A percentile compares a stretch with the other conserved stretches of the same genome.
phyloP scores from a whole-genome alignment of 1,140 invertebrate genomes.

The Metopolophium dirhodum region DNA sequence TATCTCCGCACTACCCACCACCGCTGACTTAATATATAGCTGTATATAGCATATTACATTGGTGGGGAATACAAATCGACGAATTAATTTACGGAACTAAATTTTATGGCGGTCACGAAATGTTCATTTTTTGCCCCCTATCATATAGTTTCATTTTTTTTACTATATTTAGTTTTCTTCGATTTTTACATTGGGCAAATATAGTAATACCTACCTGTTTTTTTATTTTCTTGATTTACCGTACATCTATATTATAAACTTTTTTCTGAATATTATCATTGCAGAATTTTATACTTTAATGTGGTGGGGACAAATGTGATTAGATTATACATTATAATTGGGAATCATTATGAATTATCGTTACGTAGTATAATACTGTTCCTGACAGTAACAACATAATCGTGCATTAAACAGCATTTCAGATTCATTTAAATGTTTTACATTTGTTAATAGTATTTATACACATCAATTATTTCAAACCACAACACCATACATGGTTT shows the following conservation, averaged over 20 bases:
- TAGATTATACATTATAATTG: neutral
- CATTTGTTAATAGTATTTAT: neutral
- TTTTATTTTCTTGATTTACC: neutral
- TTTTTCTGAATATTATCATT: neutral
- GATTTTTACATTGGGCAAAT: neutral
- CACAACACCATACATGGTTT: neutral
- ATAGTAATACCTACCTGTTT: neutral
- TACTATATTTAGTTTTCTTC: neutral
- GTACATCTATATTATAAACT: neutral
- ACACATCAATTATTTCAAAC: neutral
- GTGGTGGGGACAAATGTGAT: neutral
- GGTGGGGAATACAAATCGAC: constrained; percentile 32
- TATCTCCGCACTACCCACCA: neutral
- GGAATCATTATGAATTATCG: neutral
- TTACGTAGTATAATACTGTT: neutral
- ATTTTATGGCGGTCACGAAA: constrained; percentile 34
- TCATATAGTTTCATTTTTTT: neutral
- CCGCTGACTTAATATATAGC: neutral
- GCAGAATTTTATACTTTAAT: neutral
- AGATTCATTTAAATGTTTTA: neutral
- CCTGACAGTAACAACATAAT: too few relatives aligned
- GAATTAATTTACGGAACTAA: constrained; percentile 14
- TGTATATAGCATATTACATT: neutral
- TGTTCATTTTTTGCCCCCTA: neutral
- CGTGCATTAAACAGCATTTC: neutral